These are phyloP conservation scores for Ptyas mucosa DNA, from an alignment of 2,113 vertebrate genomes.

Conservation along the genomic window DNA sequence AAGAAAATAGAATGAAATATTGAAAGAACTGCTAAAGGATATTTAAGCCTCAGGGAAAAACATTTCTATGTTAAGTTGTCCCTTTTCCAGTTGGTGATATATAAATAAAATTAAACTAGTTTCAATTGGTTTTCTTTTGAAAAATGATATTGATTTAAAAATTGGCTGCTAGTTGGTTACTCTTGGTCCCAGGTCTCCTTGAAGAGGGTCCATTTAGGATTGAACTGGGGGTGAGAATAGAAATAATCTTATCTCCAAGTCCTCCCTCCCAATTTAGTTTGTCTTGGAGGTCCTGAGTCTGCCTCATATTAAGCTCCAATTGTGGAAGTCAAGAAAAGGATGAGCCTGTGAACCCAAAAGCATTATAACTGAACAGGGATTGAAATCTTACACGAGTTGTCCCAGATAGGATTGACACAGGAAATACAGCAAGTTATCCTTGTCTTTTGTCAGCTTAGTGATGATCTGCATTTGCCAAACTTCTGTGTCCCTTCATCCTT, in stretches of 20 bases:
- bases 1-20: neutral
- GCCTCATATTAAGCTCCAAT: neutral
- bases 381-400: neutral
- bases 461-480: neutral
- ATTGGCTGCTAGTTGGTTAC: neutral
- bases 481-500: neutral
- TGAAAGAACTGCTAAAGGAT: neutral
- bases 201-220: neutral
- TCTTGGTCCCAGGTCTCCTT: neutral
- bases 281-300: neutral
- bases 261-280: neutral
- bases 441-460: neutral
- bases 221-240: neutral
- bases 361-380: neutral
- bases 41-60: neutral
- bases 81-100: neutral
- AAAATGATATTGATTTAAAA: neutral
- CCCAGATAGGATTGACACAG: neutral
- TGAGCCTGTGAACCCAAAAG: neutral
- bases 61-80: neutral
- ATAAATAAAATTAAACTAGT: neutral
- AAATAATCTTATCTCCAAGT: neutral
- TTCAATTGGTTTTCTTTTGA: neutral
- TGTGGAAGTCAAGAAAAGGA: neutral
- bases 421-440: neutral